Percentiles rank a stretch among this genome's conserved stretches.
These are phyloP conservation scores for Smithornis capensis DNA, from an alignment of 2,113 vertebrate genomes.

Conservation along the genomic window DNA sequence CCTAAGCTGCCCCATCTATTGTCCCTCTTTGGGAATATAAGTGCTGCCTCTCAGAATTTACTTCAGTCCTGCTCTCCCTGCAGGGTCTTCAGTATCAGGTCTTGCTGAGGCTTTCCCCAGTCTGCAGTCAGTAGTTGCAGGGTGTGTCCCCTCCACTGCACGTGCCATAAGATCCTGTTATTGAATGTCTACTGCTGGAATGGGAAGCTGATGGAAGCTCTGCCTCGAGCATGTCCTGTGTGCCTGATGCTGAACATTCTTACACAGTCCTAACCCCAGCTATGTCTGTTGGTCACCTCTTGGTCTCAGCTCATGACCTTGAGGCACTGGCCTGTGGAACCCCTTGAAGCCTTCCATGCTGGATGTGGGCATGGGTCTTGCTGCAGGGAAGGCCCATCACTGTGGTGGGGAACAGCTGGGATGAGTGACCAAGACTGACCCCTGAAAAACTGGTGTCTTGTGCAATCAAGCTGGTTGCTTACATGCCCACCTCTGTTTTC, in stretches of 20 bases:
- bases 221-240: fast-evolving
- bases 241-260: not conserved
- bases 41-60: not conserved
- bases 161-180: not conserved
- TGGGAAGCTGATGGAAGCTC: not conserved
- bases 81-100: not conserved
- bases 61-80: not conserved
- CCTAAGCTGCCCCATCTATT: not conserved
- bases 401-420: not conserved
- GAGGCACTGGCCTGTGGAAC: not conserved
- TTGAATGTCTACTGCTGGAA: fast-evolving
- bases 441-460: not conserved
- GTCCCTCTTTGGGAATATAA: not conserved
- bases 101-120: not conserved
- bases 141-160: not conserved
- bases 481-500: not conserved
- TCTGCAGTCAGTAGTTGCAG: not conserved
- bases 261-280: not conserved
- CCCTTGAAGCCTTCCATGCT: fast-evolving
- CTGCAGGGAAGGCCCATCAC: not conserved
- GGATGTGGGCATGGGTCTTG: not conserved
- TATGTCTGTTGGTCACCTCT: not conserved
- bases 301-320: not conserved
- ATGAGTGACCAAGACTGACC: not conserved
- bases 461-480: not conserved